Evolutionary conservation across 92 coral and sea anemone species (phyloP).

Genomic region (Zoanthus sansibaricus): DNA sequence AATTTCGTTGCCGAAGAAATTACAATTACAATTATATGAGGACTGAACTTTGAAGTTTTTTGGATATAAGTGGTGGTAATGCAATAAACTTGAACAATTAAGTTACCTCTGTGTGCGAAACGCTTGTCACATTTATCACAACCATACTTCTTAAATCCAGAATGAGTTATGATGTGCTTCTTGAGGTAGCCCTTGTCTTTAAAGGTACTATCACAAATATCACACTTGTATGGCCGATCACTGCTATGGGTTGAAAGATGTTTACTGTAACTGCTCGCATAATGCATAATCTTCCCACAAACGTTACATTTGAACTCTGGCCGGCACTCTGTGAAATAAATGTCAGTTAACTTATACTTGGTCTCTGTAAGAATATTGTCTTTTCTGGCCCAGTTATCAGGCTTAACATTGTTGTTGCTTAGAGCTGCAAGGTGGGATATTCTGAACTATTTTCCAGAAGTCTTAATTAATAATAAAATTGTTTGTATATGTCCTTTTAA

Average conservation of each 20-base stretch:
- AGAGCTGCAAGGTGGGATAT: too few species aligned
- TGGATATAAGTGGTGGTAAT: too few species aligned
- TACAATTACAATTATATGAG: too few species aligned
- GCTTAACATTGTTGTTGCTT: too few species aligned
- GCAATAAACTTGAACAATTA: too few species aligned
- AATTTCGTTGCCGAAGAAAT: too few species aligned
- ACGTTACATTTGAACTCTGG: conserved; percentile 55
- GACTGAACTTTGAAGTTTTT: too few species aligned
- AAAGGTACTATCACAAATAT: conserved; percentile 60
- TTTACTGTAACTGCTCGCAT: conserved; percentile 47
- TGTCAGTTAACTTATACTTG: not conserved
- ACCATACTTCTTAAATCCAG: conserved; percentile 65
- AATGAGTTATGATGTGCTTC: conserved; percentile 65
- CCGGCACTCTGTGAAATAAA: conserved; percentile 20
- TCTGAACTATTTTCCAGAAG: too few species aligned
- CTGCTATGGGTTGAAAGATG: conserved; percentile 65
- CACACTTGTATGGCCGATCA: conserved; percentile 68
- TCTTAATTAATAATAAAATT: too few species aligned
- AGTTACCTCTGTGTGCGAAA: conserved; percentile 74
- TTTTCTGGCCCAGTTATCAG: too few species aligned
- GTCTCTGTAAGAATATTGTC: too few species aligned
- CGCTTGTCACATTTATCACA: conserved; percentile 72
- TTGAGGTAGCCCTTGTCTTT: conserved; percentile 68
- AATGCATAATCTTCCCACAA: conserved; percentile 60
- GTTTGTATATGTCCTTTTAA: too few species aligned